Percentiles rank a stretch among this genome's conserved stretches.
Conservation (phyloP, 2,888 invertebrate species). For the Hyposoter dolosus region DNA sequence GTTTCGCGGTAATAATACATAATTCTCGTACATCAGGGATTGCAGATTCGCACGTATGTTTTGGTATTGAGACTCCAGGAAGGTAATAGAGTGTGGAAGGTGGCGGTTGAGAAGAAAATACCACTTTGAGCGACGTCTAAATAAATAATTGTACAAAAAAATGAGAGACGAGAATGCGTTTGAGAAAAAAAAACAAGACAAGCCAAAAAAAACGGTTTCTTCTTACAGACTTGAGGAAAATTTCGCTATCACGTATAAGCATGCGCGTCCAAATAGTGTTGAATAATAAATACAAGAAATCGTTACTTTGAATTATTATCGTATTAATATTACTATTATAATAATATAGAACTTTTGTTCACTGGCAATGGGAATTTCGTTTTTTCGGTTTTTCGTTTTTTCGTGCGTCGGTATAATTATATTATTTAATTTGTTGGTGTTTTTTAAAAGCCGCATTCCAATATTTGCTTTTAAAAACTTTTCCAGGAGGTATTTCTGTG, state of each 20-base stretch:
- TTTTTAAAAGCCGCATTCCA: constrained; percentile 39
- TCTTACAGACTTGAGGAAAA: constrained; percentile 55
- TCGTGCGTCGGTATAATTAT: constrained; percentile 40
- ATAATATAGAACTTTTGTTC: constrained; percentile 71
- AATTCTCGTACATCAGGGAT: constrained; percentile 25
- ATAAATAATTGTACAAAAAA: constrained; percentile 68
- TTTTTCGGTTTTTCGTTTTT: background rate
- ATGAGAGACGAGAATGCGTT: constrained; percentile 42
- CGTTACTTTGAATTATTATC: constrained; percentile 62
- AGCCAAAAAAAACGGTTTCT: background rate
- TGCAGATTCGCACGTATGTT: constrained; percentile 54
- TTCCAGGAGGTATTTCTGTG: constrained; percentile 25
- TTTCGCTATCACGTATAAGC: constrained; percentile 66
- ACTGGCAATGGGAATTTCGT: constrained; percentile 76
- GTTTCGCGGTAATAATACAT: constrained; percentile 33
- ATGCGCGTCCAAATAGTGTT: constrained; percentile 67
- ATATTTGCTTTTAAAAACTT: constrained; percentile 52
- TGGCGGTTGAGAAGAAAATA: constrained; percentile 33
- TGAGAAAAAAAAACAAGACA: constrained; percentile 45
- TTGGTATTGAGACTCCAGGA: constrained; percentile 47
- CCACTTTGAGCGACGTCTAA: constrained; percentile 54
- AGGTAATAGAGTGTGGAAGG: constrained; percentile 35
- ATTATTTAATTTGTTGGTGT: constrained; percentile 36
- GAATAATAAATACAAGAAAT: constrained; percentile 68
- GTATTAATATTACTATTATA: constrained; percentile 73